Percentiles rank a stretch among this genome's conserved stretches.
These are phyloP conservation scores for Pantelozetes paolii DNA, from an alignment of 2,888 invertebrate species.

Conservation along the genomic window DNA sequence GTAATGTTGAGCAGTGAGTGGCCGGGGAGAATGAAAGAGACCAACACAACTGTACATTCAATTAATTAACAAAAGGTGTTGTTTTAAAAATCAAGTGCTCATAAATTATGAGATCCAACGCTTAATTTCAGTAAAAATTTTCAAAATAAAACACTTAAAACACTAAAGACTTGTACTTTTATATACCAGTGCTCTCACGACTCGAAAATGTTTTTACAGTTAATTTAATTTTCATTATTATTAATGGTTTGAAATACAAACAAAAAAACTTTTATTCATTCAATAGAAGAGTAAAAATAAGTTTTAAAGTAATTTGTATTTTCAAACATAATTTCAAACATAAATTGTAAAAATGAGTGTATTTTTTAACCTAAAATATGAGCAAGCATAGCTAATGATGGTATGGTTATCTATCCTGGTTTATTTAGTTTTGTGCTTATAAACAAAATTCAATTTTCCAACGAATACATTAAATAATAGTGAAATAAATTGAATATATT, in stretches of 20 bases:
- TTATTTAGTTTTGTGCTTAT: too few species aligned
- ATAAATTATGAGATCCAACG: background rate
- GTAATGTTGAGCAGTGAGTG: background rate
- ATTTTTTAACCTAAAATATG: too few species aligned
- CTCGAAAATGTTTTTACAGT: background rate
- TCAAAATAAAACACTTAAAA: background rate
- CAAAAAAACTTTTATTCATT: too few species aligned
- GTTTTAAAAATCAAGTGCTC: background rate
- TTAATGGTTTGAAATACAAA: background rate
- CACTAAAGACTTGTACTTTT: background rate
- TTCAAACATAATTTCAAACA: too few species aligned
- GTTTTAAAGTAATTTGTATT: too few species aligned
- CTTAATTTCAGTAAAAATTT: background rate
- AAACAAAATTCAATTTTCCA: too few species aligned
- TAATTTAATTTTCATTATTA: conserved; percentile 7
- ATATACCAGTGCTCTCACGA: background rate
- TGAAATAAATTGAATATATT: too few species aligned
- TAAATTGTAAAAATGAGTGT: too few species aligned
- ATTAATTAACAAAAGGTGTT: background rate
- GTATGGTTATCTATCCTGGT: too few species aligned
- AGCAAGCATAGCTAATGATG: too few species aligned
- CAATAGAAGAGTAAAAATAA: background rate
- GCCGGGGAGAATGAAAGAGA: background rate
- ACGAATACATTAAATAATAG: too few species aligned
- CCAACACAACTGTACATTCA: background rate